phyloP scores from a whole-genome alignment of 2,113 vertebrate genomes.

The Malurus melanocephalus region DNA sequence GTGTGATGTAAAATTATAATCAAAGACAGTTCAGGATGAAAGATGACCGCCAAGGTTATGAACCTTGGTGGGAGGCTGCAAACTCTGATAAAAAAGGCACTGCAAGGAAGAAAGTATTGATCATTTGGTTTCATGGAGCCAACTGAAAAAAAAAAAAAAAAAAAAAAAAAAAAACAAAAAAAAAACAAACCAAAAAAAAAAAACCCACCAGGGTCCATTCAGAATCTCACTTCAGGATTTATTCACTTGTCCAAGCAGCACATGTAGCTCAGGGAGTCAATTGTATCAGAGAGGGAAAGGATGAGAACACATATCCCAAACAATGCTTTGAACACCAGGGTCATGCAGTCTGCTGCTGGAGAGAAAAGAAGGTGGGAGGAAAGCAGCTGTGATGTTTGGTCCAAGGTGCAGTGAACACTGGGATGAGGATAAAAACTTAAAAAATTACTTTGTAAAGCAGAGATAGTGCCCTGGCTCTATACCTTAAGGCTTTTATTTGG shows the following conservation, averaged over 20 bases:
- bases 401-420: accelerated
- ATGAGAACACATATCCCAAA: background rate
- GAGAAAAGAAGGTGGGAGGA: background rate
- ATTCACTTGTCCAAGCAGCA: slow-evolving; percentile 19
- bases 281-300: background rate
- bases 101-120: slow-evolving; percentile 64
- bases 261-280: background rate
- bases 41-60: slow-evolving; percentile 73
- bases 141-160: background rate
- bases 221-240: slow-evolving; percentile 54
- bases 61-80: slow-evolving; percentile 66
- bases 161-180: too few relatives aligned
- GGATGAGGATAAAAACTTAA: background rate
- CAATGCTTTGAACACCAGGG: background rate
- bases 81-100: slow-evolving; percentile 66
- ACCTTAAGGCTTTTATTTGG: background rate
- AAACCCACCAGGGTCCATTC: background rate
- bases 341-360: background rate
- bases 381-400: background rate
- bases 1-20: slow-evolving; percentile 82
- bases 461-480: background rate
- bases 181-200: background rate
- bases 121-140: slow-evolving; percentile 44
- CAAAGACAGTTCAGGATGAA: slow-evolving; percentile 77
- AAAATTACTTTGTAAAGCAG: background rate